Base-by-base conservation (phyloP, 2,797 vertebrate species). In the Pangasius larnaudii region DNA sequence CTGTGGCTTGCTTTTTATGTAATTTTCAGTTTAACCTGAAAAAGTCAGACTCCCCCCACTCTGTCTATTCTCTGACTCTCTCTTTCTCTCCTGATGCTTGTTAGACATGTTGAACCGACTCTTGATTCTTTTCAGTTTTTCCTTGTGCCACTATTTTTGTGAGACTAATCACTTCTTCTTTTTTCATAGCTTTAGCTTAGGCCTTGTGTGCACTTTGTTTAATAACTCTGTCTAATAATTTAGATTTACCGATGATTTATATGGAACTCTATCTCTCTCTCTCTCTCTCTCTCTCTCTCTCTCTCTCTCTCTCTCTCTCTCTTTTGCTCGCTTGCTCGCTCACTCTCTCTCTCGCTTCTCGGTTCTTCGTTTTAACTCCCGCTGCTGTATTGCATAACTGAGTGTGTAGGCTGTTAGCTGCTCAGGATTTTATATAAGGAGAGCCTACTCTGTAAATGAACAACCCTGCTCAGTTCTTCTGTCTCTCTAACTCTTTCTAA, bases 371-470 rank as follows among this genome's bases (percentile, higher is more conserved):
- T 87, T 89, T 63, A 87, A 72, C 80, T 84, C 79, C 80, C 63
- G 88, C 85, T 78, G 89, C 75, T 89, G 82, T 85, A 89, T 90
- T 91, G 86, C 91, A 86, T 91, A 90, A 90, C 89, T 61, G 85
- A 79, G 61, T 90, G 91, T 88, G 91, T 90, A 89, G 91, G 91
- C 91, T 77, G 91, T 75, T 87, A 78, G 88, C 89, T 86, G 84
- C 72, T 86, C 84, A 85, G 89, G 86, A 78, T 79, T 86, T 91
- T 91, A 90, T 88, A 79, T 91, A 89, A 91, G 89, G 86, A 86
- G 89, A 86, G 75, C 84, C 80, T 90, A 82, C 84, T 87, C 84
- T 88, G 59, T 85, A 86, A 87, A 81, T 84, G 89, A 88, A 71
- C 79, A 89, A 46, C 84, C 85, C 59, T 74, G 30, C 30, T 90